These are phyloP conservation scores for Benthosema pterotum DNA, from an alignment of 2,797 vertebrate genomes.

Conservation along the genomic window DNA sequence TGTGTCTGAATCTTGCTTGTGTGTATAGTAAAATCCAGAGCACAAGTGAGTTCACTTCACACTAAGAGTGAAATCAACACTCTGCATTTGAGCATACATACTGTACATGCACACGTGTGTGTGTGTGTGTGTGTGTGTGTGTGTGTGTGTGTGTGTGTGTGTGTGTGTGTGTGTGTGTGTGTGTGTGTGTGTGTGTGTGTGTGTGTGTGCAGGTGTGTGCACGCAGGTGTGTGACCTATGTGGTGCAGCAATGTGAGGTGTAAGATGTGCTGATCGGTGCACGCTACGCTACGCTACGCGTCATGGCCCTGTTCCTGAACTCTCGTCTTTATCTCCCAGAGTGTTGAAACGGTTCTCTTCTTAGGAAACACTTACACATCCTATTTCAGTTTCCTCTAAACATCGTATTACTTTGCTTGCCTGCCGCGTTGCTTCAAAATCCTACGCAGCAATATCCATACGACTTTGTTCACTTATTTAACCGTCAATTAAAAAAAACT, in stretches of 20 bases:
- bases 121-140: slow-evolving; percentile 5
- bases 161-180: slow-evolving; percentile 32
- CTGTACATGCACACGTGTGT: too few species aligned
- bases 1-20: too few species aligned
- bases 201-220: slow-evolving; percentile 33
- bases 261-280: too few species aligned
- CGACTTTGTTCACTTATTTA: too few species aligned
- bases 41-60: too few species aligned
- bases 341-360: slow-evolving; percentile 84
- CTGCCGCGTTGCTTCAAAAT: slow-evolving; percentile 17
- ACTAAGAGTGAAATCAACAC: too few species aligned
- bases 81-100: too few species aligned
- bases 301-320: slow-evolving; percentile 77
- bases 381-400: slow-evolving; percentile 86
- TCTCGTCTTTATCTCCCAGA: slow-evolving; percentile 84
- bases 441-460: not conserved
- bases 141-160: slow-evolving; percentile 14
- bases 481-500: too few species aligned
- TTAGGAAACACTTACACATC: slow-evolving; percentile 88
- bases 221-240: slow-evolving; percentile 69
- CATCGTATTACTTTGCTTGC: slow-evolving; percentile 65
- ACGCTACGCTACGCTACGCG: too few species aligned
- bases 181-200: slow-evolving; percentile 30
- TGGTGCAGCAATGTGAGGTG: slow-evolving; percentile 4
- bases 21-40: too few species aligned